Conservation (phyloP, 2,888 invertebrate species). For the Vandiemenella viatica region DNA sequence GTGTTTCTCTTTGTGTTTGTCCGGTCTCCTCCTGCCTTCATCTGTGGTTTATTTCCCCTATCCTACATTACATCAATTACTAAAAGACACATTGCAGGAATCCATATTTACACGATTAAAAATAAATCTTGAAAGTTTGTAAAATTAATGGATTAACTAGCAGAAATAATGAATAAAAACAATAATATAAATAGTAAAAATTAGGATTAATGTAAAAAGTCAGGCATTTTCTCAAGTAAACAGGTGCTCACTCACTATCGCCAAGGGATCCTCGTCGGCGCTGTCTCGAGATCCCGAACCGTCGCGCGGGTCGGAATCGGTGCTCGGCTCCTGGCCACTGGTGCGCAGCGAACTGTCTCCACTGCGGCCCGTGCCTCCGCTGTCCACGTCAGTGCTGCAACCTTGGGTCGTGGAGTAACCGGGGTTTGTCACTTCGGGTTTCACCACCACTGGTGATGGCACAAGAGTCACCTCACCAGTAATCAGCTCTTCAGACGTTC, state of each 20-base stretch:
- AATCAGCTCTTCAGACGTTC: constrained; percentile 32
- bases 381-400: constrained; percentile 10
- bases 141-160: too few species aligned
- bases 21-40: too few species aligned
- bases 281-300: constrained; percentile 41
- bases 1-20: too few species aligned
- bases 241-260: constrained; percentile 16
- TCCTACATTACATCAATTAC: too few species aligned
- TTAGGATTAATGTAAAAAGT: too few species aligned
- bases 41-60: too few species aligned
- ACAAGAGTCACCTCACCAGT: constrained; percentile 27
- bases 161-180: too few species aligned
- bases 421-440: constrained; percentile 29
- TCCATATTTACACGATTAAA: too few species aligned
- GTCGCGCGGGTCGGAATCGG: constrained; percentile 35
- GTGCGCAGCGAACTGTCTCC: constrained; percentile 20
- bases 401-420: constrained; percentile 7
- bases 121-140: too few species aligned
- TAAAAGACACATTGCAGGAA: too few species aligned
- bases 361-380: constrained; percentile 8
- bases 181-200: too few species aligned
- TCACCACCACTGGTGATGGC: constrained; percentile 25
- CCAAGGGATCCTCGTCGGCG: constrained; percentile 28
- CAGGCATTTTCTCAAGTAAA: too few species aligned
- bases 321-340: constrained; percentile 30